These are phyloP conservation scores for Rhinopomastus cyanomelas DNA, from an alignment of 2,113 vertebrate genomes.

Conservation along the genomic window DNA sequence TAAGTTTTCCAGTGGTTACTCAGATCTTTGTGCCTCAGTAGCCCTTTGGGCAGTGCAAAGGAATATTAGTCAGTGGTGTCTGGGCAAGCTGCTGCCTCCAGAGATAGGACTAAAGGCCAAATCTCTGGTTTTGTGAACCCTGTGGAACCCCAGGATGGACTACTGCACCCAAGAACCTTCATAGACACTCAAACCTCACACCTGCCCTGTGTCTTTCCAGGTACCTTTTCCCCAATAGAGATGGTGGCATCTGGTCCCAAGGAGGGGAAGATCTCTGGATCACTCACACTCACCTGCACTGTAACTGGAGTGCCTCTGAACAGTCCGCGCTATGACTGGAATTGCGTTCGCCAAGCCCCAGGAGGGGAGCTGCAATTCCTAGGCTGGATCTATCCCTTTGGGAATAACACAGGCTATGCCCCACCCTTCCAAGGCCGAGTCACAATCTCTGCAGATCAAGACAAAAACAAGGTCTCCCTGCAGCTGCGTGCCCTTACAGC, in stretches of 20 bases:
- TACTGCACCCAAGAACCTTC: not conserved
- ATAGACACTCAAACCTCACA: not conserved
- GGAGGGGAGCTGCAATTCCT: slow-evolving; percentile 1
- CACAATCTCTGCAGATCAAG: not conserved
- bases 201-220: not conserved
- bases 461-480: not conserved
- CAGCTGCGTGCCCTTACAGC: not conserved
- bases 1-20: not conserved
- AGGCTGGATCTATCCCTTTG: slow-evolving; percentile 31
- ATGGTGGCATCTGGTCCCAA: slow-evolving; percentile 8
- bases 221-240: not conserved
- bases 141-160: not conserved
- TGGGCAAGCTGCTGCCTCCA: not conserved
- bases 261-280: not conserved
- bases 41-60: not conserved
- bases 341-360: not conserved
- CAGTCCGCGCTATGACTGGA: not conserved
- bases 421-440: not conserved
- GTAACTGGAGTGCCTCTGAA: not conserved
- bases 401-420: slow-evolving; percentile 9
- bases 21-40: not conserved
- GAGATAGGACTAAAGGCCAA: not conserved
- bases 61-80: not conserved
- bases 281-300: not conserved
- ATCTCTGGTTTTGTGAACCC: not conserved